Evolutionary conservation across 2,888 invertebrate genomes (phyloP), one percentile per base, ranked within the genome.

Genomic region (Pherbina coryleti): DNA sequence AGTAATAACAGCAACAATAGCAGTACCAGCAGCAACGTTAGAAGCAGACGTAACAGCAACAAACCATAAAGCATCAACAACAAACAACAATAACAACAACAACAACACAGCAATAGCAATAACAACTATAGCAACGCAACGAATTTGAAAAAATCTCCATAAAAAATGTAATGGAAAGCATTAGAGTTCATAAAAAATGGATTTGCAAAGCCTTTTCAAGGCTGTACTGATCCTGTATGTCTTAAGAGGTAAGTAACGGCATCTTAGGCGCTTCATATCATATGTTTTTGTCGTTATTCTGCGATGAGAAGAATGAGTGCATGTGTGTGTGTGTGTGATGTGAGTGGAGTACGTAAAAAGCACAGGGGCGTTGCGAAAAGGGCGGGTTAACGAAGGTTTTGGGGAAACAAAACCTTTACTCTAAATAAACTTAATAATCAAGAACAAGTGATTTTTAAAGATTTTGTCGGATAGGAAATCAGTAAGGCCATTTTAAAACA

Each of bases 151-250:
- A 75, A 71, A 75, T 74, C 62, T 80, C 81, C 82, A 84, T 86
- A 86, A 86, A 89, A 88, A 87, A 89, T 89, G 89, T 89, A 89
- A 89, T 89, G 89, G 89, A 88, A 89, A 89, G 85, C 85, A 88
- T 86, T 88, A 86, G 85, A 85, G 85, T 84, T 84, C 85, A 86
- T 86, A 89, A 89, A 90, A 89, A 90, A 90, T 90, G 90, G 90
- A 89, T 89, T 89, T 89, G 85, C 86, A 86, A 84, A 86, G 89
- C 89, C 89, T 90, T 89, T 88, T 89, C 87, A 89, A 90, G 90
- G 90, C 90, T 86, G 85, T 87, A 84, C 86, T 90, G 86, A 89
- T 89, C 86, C 88, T 89, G 84, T 89, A 88, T 85, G 85, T 86
- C 84, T 84, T 90, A 83, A 85, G 85, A 88, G 90, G 89, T 90